These are phyloP conservation scores for Eospalax fontanierii DNA, from an alignment of 2,797 vertebrate species.

Conservation along the genomic window DNA sequence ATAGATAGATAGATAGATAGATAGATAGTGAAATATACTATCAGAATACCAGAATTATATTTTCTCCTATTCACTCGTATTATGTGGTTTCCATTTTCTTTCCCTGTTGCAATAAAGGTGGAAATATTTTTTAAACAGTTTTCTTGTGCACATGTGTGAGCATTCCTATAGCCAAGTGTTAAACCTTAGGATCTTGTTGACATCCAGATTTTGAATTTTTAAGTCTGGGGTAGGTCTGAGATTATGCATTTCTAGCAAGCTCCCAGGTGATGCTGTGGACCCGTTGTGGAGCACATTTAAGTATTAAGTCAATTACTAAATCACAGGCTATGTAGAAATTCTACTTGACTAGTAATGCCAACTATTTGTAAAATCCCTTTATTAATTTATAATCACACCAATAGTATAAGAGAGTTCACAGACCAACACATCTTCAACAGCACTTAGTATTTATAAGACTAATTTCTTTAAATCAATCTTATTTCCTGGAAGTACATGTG, in stretches of 20 bases:
- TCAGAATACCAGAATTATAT: slow-evolving; percentile 20
- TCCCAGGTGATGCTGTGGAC: background rate
- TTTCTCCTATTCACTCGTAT: background rate
- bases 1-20: too few species aligned
- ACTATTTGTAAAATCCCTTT: too few species aligned
- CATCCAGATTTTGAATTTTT: background rate
- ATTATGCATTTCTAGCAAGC: background rate
- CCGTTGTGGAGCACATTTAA: background rate
- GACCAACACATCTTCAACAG: too few species aligned
- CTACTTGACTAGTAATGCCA: too few species aligned
- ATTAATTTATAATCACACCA: too few species aligned
- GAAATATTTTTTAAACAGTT: background rate
- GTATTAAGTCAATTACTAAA: too few species aligned
- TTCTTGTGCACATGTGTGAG: background rate
- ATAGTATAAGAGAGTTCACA: too few species aligned
- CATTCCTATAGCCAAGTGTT: background rate
- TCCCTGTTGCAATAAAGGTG: background rate
- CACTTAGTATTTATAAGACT: too few species aligned
- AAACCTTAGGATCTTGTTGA: background rate
- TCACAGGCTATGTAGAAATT: too few species aligned
- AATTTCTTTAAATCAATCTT: too few species aligned
- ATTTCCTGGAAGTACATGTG: too few species aligned
- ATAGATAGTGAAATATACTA: too few species aligned
- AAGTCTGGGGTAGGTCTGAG: background rate
- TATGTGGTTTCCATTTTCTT: slow-evolving; percentile 9